Evolutionary conservation across 2,797 vertebrate species (phyloP).

Genomic region (Euphonia xanthogaster): DNA sequence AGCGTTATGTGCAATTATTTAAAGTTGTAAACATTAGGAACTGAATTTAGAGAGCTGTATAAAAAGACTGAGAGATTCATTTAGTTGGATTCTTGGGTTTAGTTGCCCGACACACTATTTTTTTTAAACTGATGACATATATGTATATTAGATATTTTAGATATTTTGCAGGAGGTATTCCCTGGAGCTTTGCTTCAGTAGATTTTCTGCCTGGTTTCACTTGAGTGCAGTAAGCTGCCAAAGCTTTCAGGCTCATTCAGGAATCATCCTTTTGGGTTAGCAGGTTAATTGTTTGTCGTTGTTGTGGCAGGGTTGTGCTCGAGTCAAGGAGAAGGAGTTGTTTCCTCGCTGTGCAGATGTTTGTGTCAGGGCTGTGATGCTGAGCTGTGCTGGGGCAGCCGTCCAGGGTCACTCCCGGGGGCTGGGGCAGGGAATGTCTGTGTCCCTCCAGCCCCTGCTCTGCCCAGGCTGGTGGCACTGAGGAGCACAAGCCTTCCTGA

Average conservation of each 20-base stretch:
- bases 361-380: rapidly evolving
- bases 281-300: neutral
- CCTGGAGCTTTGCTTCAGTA: neutral
- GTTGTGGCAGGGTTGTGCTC: neutral
- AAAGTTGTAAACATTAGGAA: neutral
- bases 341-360: rapidly evolving
- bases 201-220: neutral
- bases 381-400: neutral
- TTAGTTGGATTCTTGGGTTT: neutral
- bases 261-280: neutral
- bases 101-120: neutral
- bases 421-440: rapidly evolving
- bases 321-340: rapidly evolving
- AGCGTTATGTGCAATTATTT: neutral
- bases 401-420: rapidly evolving
- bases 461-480: neutral
- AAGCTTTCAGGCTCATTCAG: neutral
- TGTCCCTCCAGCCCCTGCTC: neutral
- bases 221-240: neutral
- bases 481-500: neutral
- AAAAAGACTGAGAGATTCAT: neutral
- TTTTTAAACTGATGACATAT: neutral
- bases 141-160: neutral
- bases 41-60: neutral
- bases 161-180: neutral